Evolutionary conservation across 2,888 invertebrate species (phyloP), one percentile per base, ranked within the genome.

Genomic region (Pycnomerus fuliginosus): DNA sequence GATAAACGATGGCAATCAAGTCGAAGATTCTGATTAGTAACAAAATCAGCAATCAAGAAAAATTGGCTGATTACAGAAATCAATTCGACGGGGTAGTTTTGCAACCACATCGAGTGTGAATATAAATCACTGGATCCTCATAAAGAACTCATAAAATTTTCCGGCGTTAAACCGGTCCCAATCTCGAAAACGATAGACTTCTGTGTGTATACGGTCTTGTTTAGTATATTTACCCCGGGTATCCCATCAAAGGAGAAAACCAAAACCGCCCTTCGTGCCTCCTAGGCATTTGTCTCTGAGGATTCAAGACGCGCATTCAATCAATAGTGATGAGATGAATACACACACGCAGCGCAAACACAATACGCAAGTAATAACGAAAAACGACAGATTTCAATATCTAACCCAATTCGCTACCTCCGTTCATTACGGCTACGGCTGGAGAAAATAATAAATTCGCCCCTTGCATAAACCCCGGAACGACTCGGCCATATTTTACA

Each of bases 101-200:
- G 34, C 44, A 29, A 16, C 39, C 35, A 38, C 38, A 43, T 47
- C 30, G 38, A 47, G 38, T 42, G 34, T 29, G 32, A 34, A 38
- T 37, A 47, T 43, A 47, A 47, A 47, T 42, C 47, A 45, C 25
- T 35, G 38, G 25, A 42, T 41, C 25, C 42, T 43, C 47, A 38
- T 42, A 47, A 47, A 42, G 34, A 37, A 32, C 14, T 38, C 39
- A 43, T 47, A 47, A 47, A 47, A 47, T 47, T 47, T 47, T 47
- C 38, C 34, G 28, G 34, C 28, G 34, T 35, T 41, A 34, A 41
- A 29, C 34, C 36, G 31, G 31, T 22, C 35, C 20, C 31, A 24
- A 39, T 39, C 32, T 31, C 16, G 39, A 24, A 39, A 15, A 16
- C 23, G 31, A 39, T 25, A 32, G 33, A 16, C n/a, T 15, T 11